These are phyloP conservation scores for Drosophila gaucha DNA, from an alignment of 2,888 invertebrate species.

Conservation along the genomic window DNA sequence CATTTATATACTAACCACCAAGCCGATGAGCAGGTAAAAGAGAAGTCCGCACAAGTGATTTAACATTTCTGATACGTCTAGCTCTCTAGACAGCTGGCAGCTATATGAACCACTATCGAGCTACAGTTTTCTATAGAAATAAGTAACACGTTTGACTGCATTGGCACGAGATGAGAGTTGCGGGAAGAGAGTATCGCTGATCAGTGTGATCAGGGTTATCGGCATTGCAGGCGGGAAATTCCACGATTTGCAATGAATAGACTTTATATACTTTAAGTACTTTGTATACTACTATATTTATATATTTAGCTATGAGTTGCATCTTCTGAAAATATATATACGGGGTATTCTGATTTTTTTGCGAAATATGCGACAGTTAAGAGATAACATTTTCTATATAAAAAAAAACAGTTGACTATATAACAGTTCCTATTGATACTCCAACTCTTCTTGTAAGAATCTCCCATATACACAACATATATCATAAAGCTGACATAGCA, in stretches of 20 bases:
- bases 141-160: slow-evolving; percentile 44
- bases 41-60: slow-evolving; percentile 6
- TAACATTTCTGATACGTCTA: slow-evolving; percentile 31
- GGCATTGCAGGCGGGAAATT: slow-evolving; percentile 23
- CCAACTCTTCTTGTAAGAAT: background rate
- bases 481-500: too few species aligned
- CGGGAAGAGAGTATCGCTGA: background rate
- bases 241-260: slow-evolving; percentile 27
- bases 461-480: background rate
- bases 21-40: slow-evolving; percentile 20
- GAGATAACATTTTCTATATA: background rate
- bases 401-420: background rate
- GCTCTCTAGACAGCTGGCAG: slow-evolving; percentile 28
- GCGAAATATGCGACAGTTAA: too few species aligned
- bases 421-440: background rate
- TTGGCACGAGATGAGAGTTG: slow-evolving; percentile 24
- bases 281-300: too few species aligned
- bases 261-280: slow-evolving; percentile 7
- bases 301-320: background rate
- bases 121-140: background rate
- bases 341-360: background rate
- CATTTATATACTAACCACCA: slow-evolving; percentile 35
- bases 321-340: background rate
- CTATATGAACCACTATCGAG: slow-evolving; percentile 3
- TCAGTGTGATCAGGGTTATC: slow-evolving; percentile 44